Evolutionary conservation across 2,888 invertebrate species (phyloP).

Genomic region (Xylota segnis): DNA sequence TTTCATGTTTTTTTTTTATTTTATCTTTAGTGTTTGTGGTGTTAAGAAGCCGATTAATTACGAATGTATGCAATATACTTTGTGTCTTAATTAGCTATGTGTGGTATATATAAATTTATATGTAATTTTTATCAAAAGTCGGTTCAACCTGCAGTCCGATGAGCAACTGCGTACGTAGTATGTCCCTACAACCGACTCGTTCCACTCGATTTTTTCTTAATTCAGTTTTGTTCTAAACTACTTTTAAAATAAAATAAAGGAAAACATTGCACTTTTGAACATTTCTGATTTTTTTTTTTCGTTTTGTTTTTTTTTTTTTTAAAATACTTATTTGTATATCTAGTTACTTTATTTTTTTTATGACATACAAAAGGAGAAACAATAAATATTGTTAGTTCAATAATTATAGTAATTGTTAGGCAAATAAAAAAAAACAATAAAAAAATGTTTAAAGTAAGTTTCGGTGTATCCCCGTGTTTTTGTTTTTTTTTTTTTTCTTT

Average conservation of each 20-base stretch:
- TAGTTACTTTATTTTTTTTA: slow-evolving; percentile 19
- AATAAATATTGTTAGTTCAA: slow-evolving; percentile 48
- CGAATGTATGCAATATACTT: slow-evolving; percentile 35
- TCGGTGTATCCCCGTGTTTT: slow-evolving; percentile 39
- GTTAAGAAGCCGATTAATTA: slow-evolving; percentile 40
- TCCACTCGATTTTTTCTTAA: background rate
- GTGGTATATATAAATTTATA: slow-evolving; percentile 17
- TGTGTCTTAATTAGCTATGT: slow-evolving; percentile 27
- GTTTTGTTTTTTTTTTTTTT: slow-evolving; percentile 12
- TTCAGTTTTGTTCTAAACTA: slow-evolving; percentile 19
- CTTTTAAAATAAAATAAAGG: slow-evolving; percentile 29
- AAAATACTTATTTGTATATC: slow-evolving; percentile 38
- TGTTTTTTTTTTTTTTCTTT: slow-evolving; percentile 26
- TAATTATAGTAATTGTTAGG: slow-evolving; percentile 42
- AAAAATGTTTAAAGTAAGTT: slow-evolving; percentile 38
- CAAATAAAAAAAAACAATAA: slow-evolving; percentile 43
- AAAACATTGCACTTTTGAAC: slow-evolving; percentile 65
- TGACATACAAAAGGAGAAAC: slow-evolving; percentile 50
- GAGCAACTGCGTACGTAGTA: slow-evolving; percentile 27
- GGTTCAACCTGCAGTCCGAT: slow-evolving; percentile 30
- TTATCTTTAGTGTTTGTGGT: background rate
- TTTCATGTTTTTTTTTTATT: slow-evolving; percentile 4
- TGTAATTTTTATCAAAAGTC: slow-evolving; percentile 23
- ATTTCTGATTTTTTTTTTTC: slow-evolving; percentile 24
- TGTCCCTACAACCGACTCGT: slow-evolving; percentile 15